phyloP scores from a whole-genome alignment of 2,797 vertebrate species.

The Pangasius mekongensis region DNA sequence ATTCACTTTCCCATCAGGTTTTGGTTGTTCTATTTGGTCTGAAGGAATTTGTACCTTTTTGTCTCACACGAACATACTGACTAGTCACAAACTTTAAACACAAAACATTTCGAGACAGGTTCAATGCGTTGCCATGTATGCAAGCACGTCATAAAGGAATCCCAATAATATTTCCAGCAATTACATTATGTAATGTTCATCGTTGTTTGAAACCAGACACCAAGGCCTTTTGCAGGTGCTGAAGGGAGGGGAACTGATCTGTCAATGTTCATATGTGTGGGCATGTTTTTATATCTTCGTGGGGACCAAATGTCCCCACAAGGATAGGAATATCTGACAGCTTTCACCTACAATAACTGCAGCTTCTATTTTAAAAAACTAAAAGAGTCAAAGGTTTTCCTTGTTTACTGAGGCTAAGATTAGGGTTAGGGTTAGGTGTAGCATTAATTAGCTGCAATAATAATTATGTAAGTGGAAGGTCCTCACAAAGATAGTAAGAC shows the following conservation, averaged over 20 bases:
- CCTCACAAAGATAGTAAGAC: background rate
- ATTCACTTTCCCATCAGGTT: background rate
- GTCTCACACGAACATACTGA: background rate
- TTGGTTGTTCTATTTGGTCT: background rate
- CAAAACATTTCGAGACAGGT: constrained; percentile 20
- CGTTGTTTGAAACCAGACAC: background rate
- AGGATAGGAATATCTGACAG: background rate
- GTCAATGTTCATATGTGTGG: background rate
- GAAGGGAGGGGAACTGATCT: constrained; percentile 2
- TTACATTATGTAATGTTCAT: background rate
- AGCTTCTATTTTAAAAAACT: background rate
- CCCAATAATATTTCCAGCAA: constrained; percentile 22
- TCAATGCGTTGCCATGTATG: background rate
- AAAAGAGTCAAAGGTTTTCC: background rate
- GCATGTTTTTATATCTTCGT: background rate
- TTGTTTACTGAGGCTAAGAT: background rate
- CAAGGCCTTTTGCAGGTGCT: constrained; percentile 26
- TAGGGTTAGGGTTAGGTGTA: background rate
- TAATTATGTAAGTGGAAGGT: background rate
- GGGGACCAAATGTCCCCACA: background rate
- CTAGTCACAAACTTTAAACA: background rate
- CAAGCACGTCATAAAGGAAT: constrained; percentile 8
- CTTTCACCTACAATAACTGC: background rate
- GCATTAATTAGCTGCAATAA: background rate
- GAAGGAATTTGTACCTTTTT: constrained; percentile 11